phyloP scores from a whole-genome alignment of 1,140 invertebrate species.

The Drosophila virilis region DNA sequence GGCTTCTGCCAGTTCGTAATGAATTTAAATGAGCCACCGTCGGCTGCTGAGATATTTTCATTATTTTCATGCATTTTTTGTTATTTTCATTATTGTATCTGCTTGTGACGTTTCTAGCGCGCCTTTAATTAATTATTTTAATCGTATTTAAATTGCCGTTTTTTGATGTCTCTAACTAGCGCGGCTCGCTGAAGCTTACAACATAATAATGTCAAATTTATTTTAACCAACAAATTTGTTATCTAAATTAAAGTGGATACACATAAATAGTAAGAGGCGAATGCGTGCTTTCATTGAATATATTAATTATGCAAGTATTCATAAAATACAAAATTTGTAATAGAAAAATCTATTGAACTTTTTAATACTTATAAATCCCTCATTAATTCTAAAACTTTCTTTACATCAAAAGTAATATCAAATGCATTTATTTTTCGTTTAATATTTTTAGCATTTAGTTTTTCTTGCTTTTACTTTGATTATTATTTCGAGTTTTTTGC shows the following conservation, averaged over 20 bases:
- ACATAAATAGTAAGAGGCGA: not conserved
- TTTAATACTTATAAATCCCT: too few species aligned
- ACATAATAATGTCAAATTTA: not conserved
- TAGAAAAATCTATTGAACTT: not conserved
- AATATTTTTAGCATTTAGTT: too few species aligned
- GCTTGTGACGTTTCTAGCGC: slow-evolving; percentile 11
- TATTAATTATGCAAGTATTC: too few species aligned
- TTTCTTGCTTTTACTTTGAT: too few species aligned
- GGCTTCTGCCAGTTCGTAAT: slow-evolving; percentile 27
- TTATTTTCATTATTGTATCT: slow-evolving; percentile 37
- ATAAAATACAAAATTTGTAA: not conserved
- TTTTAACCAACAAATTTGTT: not conserved
- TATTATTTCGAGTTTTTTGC: too few species aligned
- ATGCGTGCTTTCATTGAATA: too few species aligned
- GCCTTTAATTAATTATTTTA: slow-evolving; percentile 65
- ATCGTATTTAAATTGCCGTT: slow-evolving; percentile 60
- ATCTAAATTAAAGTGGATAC: not conserved
- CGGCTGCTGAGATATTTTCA: slow-evolving; percentile 46
- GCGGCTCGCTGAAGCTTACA: not conserved
- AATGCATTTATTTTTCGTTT: too few species aligned
- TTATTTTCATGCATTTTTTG: slow-evolving; percentile 38
- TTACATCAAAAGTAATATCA: too few species aligned
- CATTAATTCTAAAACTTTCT: too few species aligned
- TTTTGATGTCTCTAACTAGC: slow-evolving; percentile 27
- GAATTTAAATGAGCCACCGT: slow-evolving; percentile 22